phyloP scores from a whole-genome alignment of 2,888 invertebrate species.

The Charanyca ferruginea region DNA sequence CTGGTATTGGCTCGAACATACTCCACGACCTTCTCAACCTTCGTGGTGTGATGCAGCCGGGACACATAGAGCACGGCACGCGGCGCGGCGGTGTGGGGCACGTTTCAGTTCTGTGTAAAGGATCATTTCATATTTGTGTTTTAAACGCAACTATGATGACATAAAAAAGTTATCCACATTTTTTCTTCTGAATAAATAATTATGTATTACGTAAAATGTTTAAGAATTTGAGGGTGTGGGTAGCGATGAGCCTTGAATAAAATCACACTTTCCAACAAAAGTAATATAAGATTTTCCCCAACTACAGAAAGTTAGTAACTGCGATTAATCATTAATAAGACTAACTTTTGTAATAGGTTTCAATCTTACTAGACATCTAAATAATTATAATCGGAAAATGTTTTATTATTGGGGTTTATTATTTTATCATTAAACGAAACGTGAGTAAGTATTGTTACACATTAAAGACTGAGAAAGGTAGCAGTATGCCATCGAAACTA shows the following conservation, averaged over 20 bases:
- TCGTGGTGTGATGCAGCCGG: too few species aligned
- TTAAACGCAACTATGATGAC: background rate
- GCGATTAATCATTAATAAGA: slow-evolving; percentile 54
- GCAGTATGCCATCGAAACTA: too few species aligned
- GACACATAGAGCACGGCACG: too few species aligned
- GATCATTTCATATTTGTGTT: background rate
- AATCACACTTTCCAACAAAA: slow-evolving; percentile 57
- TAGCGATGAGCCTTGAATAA: slow-evolving; percentile 45
- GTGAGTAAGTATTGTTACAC: too few species aligned
- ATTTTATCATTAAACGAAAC: too few species aligned
- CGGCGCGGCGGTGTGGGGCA: too few species aligned
- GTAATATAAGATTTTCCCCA: slow-evolving; percentile 50
- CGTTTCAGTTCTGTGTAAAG: too few species aligned
- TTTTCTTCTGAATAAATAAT: background rate
- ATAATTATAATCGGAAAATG: slow-evolving; percentile 42
- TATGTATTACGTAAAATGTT: slow-evolving; percentile 3
- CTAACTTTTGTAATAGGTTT: slow-evolving; percentile 56
- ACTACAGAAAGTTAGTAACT: slow-evolving; percentile 50
- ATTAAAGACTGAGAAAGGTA: too few species aligned
- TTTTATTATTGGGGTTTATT: background rate
- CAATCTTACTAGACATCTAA: slow-evolving; percentile 49
- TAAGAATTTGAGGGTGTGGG: slow-evolving; percentile 12
- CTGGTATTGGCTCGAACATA: too few species aligned
- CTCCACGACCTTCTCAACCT: too few species aligned
- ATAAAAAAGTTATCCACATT: background rate